Evolutionary conservation across 2,888 invertebrate genomes (phyloP), one percentile per base, ranked within the genome.

Genomic region (Heliconius hortense): DNA sequence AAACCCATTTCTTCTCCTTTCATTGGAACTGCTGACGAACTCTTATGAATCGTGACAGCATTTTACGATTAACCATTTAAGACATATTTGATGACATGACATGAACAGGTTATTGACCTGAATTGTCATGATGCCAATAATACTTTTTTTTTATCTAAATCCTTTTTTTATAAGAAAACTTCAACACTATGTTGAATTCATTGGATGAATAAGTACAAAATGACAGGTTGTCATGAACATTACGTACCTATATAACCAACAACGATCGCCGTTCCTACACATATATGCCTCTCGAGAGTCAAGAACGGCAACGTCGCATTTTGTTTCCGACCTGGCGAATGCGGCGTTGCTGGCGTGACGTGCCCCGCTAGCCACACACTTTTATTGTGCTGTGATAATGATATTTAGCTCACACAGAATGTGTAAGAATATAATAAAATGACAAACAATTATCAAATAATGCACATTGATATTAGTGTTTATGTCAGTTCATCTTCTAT

Each of bases 301-400:
- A 79, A 80, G 80, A 75, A 79, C 79, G 84, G 84, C 84, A 85
- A 84, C 84, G 81, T 79, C 82, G 83, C 84, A 75, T 75, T 79
- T 77, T 73, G 78, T 76, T 75, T 74, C 75, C 78, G 78, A 76
- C 71, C 67, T 74, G 73, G 72, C 71, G 73, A 77, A 66, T 71
- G 76, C 79, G 78, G 78, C 69, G 81, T 81, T 80, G 79, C 79
- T 77, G 74, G 77, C 79, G 70, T 77, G 75, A 71, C 76, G 72
- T 78, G 77, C 77, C 73, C 74, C 77, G 68, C 76, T 68, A 73
- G 78, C 72, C 78, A 78, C 78, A 71, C 78, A 78, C 75, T 72
- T 78, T 74, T 64, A 69, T 68, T 77, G 77, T 76, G 72, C 77
- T 77, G 72, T 71, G 71, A 35, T 71, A 62, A 66, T 69, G 56